These are phyloP conservation scores for Stigmatopora nigra DNA, from an alignment of 2,113 vertebrate genomes.

Conservation along the genomic window DNA sequence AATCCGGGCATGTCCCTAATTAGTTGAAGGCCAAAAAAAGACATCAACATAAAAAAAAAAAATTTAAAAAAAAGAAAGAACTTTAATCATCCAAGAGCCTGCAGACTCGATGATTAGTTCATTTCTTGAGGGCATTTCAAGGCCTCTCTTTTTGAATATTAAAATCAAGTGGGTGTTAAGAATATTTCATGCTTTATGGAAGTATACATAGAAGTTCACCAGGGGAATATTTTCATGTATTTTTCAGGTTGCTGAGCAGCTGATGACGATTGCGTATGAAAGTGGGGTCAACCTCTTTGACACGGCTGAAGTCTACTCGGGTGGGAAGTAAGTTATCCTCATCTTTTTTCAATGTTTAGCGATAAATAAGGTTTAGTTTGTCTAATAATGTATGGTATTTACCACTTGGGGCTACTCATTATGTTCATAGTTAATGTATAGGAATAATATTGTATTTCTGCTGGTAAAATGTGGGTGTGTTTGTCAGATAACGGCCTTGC, in stretches of 20 bases:
- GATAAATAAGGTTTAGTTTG: slow-evolving; percentile 24
- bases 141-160: slow-evolving; percentile 9
- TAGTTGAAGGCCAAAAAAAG: slow-evolving; percentile 39
- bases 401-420: slow-evolving; percentile 28
- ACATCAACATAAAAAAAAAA: slow-evolving; percentile 29
- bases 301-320: slow-evolving; percentile 91
- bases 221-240: slow-evolving; percentile 7
- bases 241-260: slow-evolving; percentile 86
- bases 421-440: slow-evolving; percentile 12
- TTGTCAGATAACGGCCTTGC: slow-evolving; percentile 39
- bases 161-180: slow-evolving; percentile 11
- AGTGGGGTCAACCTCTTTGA: slow-evolving; percentile 96
- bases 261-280: slow-evolving; percentile 97
- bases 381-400: slow-evolving; percentile 15
- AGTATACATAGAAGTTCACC: neutral
- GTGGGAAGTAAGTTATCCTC: slow-evolving; percentile 81
- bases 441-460: neutral
- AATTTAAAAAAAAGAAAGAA: slow-evolving; percentile 38
- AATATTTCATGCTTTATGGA: slow-evolving; percentile 6
- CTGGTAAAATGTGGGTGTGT: neutral
- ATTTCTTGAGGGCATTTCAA: slow-evolving; percentile 16
- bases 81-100: slow-evolving; percentile 25
- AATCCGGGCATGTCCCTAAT: slow-evolving; percentile 7
- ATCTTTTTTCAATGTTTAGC: slow-evolving; percentile 3
- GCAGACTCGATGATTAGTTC: slow-evolving; percentile 13